Conservation (phyloP, 2,888 invertebrate species). For the Agrochola macilenta region DNA sequence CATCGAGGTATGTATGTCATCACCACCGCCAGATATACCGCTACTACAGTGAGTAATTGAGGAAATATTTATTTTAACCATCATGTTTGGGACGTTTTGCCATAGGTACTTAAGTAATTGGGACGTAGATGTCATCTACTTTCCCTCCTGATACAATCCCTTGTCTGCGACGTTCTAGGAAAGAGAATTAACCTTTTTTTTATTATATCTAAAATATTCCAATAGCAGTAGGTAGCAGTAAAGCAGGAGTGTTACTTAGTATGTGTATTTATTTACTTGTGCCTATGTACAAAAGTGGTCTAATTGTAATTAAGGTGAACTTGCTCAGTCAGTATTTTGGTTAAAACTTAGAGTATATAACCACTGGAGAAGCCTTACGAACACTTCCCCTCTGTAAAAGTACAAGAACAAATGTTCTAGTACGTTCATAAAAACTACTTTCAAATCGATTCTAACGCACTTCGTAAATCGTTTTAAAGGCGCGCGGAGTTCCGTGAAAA, state of each 20-base stretch:
- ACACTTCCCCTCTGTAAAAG: too few species aligned
- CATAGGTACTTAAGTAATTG: not conserved
- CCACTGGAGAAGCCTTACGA: too few species aligned
- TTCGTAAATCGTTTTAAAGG: too few species aligned
- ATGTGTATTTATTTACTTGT: not conserved
- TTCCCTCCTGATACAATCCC: not conserved
- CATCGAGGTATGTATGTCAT: conserved; percentile 78
- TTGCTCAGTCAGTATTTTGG: not conserved
- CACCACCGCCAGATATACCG: not conserved
- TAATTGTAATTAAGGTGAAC: not conserved
- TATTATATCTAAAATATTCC: too few species aligned
- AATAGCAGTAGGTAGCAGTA: not conserved
- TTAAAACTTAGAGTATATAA: too few species aligned
- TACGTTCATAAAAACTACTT: too few species aligned
- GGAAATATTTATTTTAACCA: not conserved
- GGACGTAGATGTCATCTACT: not conserved
- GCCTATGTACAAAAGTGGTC: not conserved
- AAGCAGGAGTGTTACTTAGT: not conserved
- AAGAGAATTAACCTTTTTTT: not conserved
- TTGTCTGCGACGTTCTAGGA: not conserved
- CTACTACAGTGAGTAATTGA: not conserved
- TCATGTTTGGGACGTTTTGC: not conserved
- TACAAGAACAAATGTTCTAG: too few species aligned
- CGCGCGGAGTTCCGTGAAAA: too few species aligned
- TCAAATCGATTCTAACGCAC: too few species aligned